Evolutionary conservation across 2,113 vertebrate genomes (phyloP).

Genomic region (Sphaerodactylus townsendi): DNA sequence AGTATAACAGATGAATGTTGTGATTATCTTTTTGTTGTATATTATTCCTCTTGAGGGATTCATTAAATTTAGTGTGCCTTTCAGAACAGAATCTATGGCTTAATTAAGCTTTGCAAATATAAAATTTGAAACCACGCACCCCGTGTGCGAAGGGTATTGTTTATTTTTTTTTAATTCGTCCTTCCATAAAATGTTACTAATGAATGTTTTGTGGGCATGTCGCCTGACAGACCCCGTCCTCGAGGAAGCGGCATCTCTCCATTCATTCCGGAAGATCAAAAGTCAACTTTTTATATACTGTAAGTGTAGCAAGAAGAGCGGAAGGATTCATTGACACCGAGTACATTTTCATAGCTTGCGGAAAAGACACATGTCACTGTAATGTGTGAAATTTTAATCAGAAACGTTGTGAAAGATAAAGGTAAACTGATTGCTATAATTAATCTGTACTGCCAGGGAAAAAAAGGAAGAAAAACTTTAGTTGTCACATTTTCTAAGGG

Average conservation of each 20-base stretch:
- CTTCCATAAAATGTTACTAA: conserved; percentile 84
- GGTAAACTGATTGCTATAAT: conserved; percentile 93
- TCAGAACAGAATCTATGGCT: conserved; percentile 99
- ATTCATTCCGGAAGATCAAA: conserved; percentile 82
- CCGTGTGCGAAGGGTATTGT: conserved; percentile 85
- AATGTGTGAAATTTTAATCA: conserved; percentile 99
- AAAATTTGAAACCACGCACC: conserved; percentile 90
- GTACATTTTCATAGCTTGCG: conserved; percentile 92
- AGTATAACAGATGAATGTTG: conserved; percentile 97
- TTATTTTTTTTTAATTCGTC: conserved; percentile 78
- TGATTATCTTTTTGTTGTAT: conserved; percentile 95
- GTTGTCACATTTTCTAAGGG: conserved; percentile 85
- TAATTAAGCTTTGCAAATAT: conserved; percentile 98
- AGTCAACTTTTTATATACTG: conserved; percentile 74
- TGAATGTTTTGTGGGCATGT: conserved; percentile 85
- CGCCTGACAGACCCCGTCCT: conserved; percentile 69
- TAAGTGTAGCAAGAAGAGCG: conserved; percentile 84
- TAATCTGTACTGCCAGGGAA: conserved; percentile 91
- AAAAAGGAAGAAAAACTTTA: conserved; percentile 80
- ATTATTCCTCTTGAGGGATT: conserved; percentile 92
- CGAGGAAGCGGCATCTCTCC: conserved; percentile 84
- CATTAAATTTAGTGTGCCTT: conserved; percentile 94
- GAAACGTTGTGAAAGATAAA: conserved; percentile 95
- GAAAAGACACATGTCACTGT: conserved; percentile 92
- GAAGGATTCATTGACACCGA: conserved; percentile 81